Evolutionary conservation across 2,888 invertebrate genomes (phyloP), one percentile per base, ranked within the genome.

Genomic region (Thelaira solivaga): DNA sequence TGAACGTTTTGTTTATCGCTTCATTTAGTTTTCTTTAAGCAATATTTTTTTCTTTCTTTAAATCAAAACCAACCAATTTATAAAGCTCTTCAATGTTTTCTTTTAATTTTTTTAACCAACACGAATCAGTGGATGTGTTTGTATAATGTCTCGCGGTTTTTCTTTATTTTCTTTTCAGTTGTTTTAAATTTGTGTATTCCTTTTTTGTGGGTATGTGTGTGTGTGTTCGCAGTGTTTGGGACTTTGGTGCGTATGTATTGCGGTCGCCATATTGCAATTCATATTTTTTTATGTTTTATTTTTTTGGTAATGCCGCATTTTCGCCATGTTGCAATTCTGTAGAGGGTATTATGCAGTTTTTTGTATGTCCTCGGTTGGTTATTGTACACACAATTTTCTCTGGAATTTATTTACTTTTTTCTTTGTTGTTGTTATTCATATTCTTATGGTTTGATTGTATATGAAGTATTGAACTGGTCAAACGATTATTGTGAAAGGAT

Each of bases 191-290:
- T n/a, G n/a, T n/a, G n/a, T n/a, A n/a, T n/a, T n/a, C n/a, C n/a
- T n/a, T n/a, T n/a, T n/a, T n/a, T n/a, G n/a, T n/a, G n/a, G n/a
- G n/a, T n/a, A n/a, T n/a, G n/a, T n/a, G n/a, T n/a, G n/a, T 45
- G 24, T 43, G 61, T 67, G 53, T 47, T 8, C 36, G 8, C 26
- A n/a, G n/a, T 53, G 41, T 68, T 72, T 55, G 78, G 65, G 78
- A 68, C 67, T 75, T 80, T 78, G 76, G 79, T 79, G 80, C 80
- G 80, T 80, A 81, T 80, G 80, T 79, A 85, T 86, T 86, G 86
- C 86, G 86, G 86, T 86, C 85, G 86, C 86, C 86, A 86, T 87
- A 86, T 86, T 86, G 86, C 86, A 83, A 84, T 85, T 86, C 84
- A 84, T 84, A 82, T 72, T 75, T 81, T 61, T 18, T 59, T 64